Evolutionary conservation across 2,888 invertebrate genomes (phyloP).

Genomic region (Agrochola lota): DNA sequence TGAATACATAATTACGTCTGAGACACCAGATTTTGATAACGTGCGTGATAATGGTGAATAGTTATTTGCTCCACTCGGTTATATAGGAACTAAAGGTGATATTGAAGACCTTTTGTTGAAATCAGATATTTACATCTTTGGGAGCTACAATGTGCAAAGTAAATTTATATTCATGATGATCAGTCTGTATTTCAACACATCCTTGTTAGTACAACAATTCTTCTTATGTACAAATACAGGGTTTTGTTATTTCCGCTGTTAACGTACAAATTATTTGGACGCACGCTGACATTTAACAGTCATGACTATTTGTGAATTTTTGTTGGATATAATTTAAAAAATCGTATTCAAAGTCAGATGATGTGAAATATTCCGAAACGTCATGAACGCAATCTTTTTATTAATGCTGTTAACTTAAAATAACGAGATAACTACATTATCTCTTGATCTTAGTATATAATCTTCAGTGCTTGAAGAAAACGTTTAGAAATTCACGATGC

Average conservation of each 20-base stretch:
- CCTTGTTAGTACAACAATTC: slow-evolving; percentile 13
- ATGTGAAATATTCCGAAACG: slow-evolving; percentile 36
- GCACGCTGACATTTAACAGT: slow-evolving; percentile 7
- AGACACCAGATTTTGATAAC: slow-evolving; percentile 51
- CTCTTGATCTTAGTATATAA: slow-evolving; percentile 59
- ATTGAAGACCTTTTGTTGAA: slow-evolving; percentile 7
- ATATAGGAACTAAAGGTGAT: slow-evolving; percentile 13
- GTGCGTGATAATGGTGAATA: slow-evolving; percentile 44
- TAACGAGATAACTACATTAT: slow-evolving; percentile 55
- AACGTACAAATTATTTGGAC: slow-evolving; percentile 26
- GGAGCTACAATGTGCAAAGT: not conserved
- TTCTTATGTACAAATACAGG: slow-evolving; percentile 13
- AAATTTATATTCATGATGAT: slow-evolving; percentile 36
- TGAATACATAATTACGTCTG: slow-evolving; percentile 47
- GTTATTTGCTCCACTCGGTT: slow-evolving; percentile 19
- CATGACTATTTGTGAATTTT: slow-evolving; percentile 23
- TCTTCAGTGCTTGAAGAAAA: slow-evolving; percentile 41
- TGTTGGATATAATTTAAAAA: slow-evolving; percentile 6
- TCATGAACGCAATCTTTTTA: slow-evolving; percentile 54
- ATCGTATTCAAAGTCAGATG: slow-evolving; percentile 17
- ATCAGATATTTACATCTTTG: slow-evolving; percentile 8
- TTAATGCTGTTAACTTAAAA: slow-evolving; percentile 57
- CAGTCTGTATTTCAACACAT: slow-evolving; percentile 1
- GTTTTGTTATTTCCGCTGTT: slow-evolving; percentile 31
- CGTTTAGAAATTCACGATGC: slow-evolving; percentile 59